phyloP scores from a whole-genome alignment of 2,888 invertebrate species.

The Hololepta plana region DNA sequence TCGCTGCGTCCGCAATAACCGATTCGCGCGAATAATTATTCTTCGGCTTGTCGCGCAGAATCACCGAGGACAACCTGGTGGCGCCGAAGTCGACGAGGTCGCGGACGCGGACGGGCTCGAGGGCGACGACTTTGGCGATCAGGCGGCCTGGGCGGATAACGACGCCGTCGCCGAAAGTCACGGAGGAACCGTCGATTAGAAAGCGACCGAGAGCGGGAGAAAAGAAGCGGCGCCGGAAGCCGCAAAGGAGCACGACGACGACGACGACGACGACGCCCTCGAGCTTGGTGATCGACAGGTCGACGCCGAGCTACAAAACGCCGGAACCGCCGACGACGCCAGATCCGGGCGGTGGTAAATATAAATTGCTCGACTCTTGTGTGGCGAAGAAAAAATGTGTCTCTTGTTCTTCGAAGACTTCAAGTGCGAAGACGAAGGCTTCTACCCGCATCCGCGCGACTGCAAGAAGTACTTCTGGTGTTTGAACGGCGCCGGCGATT shows the following conservation, averaged over 20 bases:
- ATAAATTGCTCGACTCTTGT: too few relatives aligned
- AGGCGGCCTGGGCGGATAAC: constrained; percentile 11
- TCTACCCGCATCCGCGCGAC: constrained; percentile 79
- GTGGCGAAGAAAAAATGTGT: constrained; percentile 5
- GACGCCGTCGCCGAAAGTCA: constrained; percentile 10
- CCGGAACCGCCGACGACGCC: constrained; percentile 81
- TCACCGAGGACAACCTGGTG: too few relatives aligned
- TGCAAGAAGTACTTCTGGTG: constrained; percentile 95
- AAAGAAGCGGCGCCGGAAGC: constrained; percentile 11
- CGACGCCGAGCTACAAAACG: constrained; percentile 35
- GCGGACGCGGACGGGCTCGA: constrained; percentile 6
- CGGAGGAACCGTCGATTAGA: constrained; percentile 1
- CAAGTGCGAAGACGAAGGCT: constrained; percentile 84
- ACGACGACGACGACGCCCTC: constrained; percentile 34
- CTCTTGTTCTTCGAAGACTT: constrained; percentile 58
- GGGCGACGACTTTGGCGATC: constrained; percentile 13
- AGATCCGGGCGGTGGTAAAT: constrained; percentile 63
- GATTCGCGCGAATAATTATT: too few relatives aligned
- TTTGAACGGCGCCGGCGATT: constrained; percentile 68
- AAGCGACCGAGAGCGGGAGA: constrained; percentile 5
- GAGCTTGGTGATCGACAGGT: constrained; percentile 20
- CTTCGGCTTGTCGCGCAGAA: too few relatives aligned
- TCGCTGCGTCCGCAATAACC: too few relatives aligned
- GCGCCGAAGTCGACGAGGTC: constrained; percentile 3
- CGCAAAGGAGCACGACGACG: constrained; percentile 21